phyloP scores from a whole-genome alignment of 2,113 vertebrate species.

The Penelope pileata region DNA sequence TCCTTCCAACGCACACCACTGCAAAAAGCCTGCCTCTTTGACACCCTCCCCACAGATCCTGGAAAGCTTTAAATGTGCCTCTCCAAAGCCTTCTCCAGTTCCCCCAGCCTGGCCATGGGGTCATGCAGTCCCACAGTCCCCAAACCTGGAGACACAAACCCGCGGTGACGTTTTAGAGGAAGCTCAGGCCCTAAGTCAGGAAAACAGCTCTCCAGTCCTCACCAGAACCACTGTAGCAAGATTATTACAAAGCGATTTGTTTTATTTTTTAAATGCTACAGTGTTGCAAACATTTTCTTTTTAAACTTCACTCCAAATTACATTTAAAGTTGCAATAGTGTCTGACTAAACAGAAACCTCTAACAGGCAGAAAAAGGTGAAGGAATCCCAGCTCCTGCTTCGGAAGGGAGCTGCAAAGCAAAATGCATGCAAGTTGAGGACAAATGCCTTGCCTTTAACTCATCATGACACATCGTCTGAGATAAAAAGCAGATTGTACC shows the following conservation, averaged over 20 bases:
- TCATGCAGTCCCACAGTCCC: not conserved
- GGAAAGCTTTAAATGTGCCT: not conserved
- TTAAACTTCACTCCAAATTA: not conserved
- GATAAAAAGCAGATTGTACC: not conserved
- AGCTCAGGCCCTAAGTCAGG: not conserved
- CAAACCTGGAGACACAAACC: not conserved
- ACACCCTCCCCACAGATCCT: not conserved
- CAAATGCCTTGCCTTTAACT: not conserved
- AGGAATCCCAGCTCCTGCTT: not conserved
- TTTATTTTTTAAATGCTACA: not conserved
- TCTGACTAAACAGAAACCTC: not conserved
- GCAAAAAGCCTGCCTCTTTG: not conserved
- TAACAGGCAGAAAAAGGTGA: not conserved
- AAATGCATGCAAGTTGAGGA: not conserved
- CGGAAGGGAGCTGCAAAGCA: not conserved
- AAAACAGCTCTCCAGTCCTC: not conserved
- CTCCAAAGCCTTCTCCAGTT: not conserved
- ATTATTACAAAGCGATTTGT: accelerated
- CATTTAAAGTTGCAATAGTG: not conserved
- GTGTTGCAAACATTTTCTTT: not conserved
- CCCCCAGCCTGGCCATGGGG: not conserved
- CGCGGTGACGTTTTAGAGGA: not conserved
- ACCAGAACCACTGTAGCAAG: not conserved
- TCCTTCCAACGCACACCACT: not conserved
- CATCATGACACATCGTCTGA: not conserved